Conservation (phyloP, 2,113 vertebrate species). For the Bos indicus region DNA sequence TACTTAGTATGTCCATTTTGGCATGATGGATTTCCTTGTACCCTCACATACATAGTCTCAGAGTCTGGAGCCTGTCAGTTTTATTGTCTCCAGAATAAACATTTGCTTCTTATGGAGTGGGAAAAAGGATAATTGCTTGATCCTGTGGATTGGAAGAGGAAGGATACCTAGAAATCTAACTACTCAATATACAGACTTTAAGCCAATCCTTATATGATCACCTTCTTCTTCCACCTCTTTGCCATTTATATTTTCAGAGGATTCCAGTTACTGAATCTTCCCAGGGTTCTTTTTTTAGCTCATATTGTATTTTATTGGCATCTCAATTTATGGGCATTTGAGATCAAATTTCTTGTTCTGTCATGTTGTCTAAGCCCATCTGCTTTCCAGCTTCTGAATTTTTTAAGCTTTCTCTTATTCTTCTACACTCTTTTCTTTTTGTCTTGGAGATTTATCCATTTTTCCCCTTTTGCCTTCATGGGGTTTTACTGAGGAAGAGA, state of each 20-base stretch:
- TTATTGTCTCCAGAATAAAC: background rate
- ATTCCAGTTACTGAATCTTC: background rate
- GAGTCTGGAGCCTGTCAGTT: background rate
- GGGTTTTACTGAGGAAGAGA: background rate
- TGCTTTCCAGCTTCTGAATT: background rate
- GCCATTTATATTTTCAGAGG: background rate
- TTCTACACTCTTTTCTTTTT: background rate
- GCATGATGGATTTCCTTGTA: background rate
- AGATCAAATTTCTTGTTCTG: background rate
- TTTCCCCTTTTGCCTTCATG: background rate
- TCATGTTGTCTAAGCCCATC: background rate
- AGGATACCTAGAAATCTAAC: background rate
- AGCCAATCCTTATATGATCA: background rate
- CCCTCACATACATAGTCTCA: background rate
- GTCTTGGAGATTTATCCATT: background rate
- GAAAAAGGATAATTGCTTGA: background rate
- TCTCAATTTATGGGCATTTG: background rate
- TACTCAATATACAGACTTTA: background rate
- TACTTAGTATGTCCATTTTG: background rate
- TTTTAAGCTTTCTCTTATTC: background rate
- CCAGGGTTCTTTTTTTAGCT: background rate
- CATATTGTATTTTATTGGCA: background rate
- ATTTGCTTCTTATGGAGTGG: background rate
- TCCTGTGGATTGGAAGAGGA: background rate
- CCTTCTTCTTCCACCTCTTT: background rate